phyloP scores from a whole-genome alignment of 2,888 invertebrate species.

The Ectemnius lituratus region DNA sequence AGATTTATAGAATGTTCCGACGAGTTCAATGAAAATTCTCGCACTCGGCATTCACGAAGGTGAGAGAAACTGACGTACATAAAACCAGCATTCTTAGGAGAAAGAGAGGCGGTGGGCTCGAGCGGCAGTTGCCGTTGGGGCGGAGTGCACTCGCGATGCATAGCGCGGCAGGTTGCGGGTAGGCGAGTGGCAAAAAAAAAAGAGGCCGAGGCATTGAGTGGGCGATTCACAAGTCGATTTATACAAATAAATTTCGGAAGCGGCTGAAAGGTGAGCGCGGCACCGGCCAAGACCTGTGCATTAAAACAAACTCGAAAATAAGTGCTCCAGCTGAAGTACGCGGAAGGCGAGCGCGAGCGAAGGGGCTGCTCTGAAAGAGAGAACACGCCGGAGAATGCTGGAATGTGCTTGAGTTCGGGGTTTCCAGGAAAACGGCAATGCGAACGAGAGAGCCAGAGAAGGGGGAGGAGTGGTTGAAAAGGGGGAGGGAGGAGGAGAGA shows the following conservation, averaged over 20 bases:
- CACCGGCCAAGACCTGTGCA: background rate
- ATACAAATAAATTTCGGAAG: conserved; percentile 2
- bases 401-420: conserved; percentile 37
- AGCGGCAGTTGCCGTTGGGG: too few species aligned
- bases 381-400: conserved; percentile 24
- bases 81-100: too few species aligned
- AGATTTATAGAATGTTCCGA: too few species aligned
- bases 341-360: background rate
- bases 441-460: conserved; percentile 11
- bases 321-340: conserved; percentile 13
- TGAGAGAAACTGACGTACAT: too few species aligned
- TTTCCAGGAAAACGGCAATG: conserved; percentile 35
- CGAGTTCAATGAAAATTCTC: too few species aligned
- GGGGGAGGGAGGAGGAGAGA: conserved; percentile 35
- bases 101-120: too few species aligned
- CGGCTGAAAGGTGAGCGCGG: too few species aligned
- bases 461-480: conserved; percentile 60
- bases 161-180: too few species aligned
- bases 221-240: background rate
- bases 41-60: too few species aligned
- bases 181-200: too few species aligned
- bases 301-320: conserved; percentile 17
- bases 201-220: background rate
- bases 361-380: conserved; percentile 9
- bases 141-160: too few species aligned